Conservation (phyloP, 2,797 vertebrate species). For the Lophotriccus pileatus region DNA sequence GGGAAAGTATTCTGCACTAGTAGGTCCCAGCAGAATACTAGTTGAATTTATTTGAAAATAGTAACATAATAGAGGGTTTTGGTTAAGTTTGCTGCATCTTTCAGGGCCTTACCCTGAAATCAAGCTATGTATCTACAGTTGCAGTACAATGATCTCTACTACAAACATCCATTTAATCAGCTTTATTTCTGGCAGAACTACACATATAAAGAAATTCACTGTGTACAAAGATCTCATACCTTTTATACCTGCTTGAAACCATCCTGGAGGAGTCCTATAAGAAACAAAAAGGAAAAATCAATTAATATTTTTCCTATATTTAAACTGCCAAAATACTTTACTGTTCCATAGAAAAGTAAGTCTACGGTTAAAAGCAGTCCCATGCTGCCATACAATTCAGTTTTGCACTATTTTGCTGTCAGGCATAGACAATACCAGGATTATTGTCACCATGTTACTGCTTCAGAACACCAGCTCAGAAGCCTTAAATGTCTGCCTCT, state of each 20-base stretch:
- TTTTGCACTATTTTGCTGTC: neutral
- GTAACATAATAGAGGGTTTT: neutral
- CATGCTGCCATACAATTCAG: neutral
- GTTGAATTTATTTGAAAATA: neutral
- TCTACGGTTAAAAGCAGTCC: neutral
- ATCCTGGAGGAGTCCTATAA: conserved; percentile 86
- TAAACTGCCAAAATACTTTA: neutral
- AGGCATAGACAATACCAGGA: neutral
- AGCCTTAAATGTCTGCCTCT: neutral
- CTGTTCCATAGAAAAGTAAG: neutral
- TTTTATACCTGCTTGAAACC: conserved; percentile 84
- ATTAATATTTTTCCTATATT: neutral
- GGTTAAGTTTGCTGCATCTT: neutral
- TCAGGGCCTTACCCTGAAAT: neutral
- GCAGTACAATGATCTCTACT: neutral
- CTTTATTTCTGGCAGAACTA: neutral
- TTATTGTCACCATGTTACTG: neutral
- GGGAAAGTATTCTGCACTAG: neutral
- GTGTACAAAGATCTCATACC: conserved; percentile 77
- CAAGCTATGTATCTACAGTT: neutral
- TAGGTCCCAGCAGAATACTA: neutral
- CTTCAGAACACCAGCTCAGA: neutral
- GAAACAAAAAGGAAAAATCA: conserved; percentile 49
- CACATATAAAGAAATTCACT: neutral
- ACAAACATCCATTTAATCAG: neutral